Evolutionary conservation across 2,888 invertebrate genomes (phyloP), one percentile per base, ranked within the genome.

Genomic region (Sinodicranocentrus sp.): DNA sequence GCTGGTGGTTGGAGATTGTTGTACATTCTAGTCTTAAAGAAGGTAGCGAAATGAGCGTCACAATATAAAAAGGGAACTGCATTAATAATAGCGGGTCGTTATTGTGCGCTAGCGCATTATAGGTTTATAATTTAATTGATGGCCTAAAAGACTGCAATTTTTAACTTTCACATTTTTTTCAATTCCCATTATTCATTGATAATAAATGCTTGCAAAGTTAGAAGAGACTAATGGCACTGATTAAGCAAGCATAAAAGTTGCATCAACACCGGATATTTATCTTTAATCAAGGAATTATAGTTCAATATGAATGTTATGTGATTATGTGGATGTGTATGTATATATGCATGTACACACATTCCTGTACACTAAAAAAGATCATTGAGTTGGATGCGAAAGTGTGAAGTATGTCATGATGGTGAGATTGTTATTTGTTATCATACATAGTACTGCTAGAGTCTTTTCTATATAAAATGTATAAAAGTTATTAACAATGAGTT

Each of bases 161-260:
- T 75, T 63, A 52, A 75, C 75, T 75, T 75, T 75, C 75, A 75
- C 75, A 75, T 75, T 75, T 57, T 44, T 75, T 75, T 52, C 65
- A 75, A 75, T 65, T 54, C 63, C 73, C 73, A 61, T 61, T 73
- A 39, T 73, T 73, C 73, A 71, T 71, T 57, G 48, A 26, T 68
- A 43, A 57, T 25, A 57, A 25, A 25, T 23, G 57, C 57, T 23
- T 23, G 43, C 23, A 39, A 43, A n/a, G 61, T 72, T 70, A 39
- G 3, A 48, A 13, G 23, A 65, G n/a, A 21, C 52, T 63, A 19
- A 65, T 65, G 26, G 48, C 13, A 28, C n/a, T 33, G 75, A 67
- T 76, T 76, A 54, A 54, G 75, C 75, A 67, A 65, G 65, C 65
- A 33, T 15, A 33, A 54, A 57, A 61, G 26, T 61, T 75, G 52